These are phyloP conservation scores for Apus apus DNA, from an alignment of 2,113 vertebrate species.

Conservation along the genomic window DNA sequence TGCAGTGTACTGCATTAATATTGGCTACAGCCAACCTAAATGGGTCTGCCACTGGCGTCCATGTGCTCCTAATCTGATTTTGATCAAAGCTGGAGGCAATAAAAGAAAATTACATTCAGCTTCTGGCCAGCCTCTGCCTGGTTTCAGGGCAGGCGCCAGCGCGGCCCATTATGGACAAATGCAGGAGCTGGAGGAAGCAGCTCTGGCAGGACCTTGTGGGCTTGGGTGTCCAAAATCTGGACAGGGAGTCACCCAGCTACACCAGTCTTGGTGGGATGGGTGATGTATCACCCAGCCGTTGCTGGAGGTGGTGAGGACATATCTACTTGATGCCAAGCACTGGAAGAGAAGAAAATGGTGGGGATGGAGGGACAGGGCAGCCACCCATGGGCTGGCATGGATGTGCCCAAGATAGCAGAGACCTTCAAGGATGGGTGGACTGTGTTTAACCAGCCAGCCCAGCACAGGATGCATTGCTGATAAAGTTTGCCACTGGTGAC, in stretches of 20 bases:
- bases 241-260: fast-evolving
- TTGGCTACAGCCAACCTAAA: background rate
- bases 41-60: background rate
- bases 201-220: background rate
- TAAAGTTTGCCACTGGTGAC: background rate
- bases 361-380: background rate
- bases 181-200: background rate
- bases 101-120: background rate
- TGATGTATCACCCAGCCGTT: fast-evolving
- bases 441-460: fast-evolving
- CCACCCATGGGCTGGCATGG: fast-evolving
- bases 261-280: fast-evolving
- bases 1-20: fast-evolving
- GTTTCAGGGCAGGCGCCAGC: background rate
- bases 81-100: background rate
- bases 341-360: background rate
- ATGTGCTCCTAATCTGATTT: background rate
- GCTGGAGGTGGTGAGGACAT: background rate
- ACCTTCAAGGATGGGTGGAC: background rate
- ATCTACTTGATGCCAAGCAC: background rate
- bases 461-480: background rate
- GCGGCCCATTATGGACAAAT: background rate
- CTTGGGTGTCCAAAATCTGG: background rate
- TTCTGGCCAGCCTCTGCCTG: background rate
- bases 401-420: fast-evolving